Evolutionary conservation across 2,888 invertebrate genomes (phyloP), one percentile per base, ranked within the genome.

Genomic region (Cylindroiulus punctatus): DNA sequence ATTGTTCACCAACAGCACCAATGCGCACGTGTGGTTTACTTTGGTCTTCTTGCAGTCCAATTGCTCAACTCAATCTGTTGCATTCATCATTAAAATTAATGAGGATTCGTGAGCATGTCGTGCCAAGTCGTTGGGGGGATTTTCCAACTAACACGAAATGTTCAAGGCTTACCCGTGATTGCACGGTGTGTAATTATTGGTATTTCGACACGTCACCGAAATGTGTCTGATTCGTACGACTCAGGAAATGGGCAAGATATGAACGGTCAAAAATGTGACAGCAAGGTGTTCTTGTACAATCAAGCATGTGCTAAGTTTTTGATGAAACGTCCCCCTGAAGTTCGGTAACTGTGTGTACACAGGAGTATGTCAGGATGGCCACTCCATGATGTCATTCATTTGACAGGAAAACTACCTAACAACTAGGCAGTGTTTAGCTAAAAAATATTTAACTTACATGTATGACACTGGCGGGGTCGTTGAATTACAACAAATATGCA

Each of bases 1-100:
- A 76, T 76, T 76, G 76, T 76, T 76, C 30, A 76, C 17, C 17
- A 76, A 76, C 76, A 76, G 32, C 30, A 36, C 7, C 36, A 76
- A 30, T 76, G 76, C 30, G 17, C 14, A 17, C 76, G 30, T 30
- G 76, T 76, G 76, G 76, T 30, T 76, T 30, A 76, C 76, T 76
- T 76, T 17, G 22, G 14, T 14, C 30, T 30, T 76, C 30, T 76
- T 76, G 30, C 26, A 76, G 3, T 26, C 76, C 10, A 32, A 76
- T 76, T 76, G 76, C 17, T 30, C 30, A 30, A 76, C 76, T 32
- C 14, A 30, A 32, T 76, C 76, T 76, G 17, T 12, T 14, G 76
- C 76, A 5, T 26, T 76, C 30, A 76, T 76, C 12, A 10, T 0
- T 65, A 65, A 26, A 44, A 76, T 30, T 76, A 76, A 76, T 76